Conservation (phyloP, 1,140 invertebrate species). For the Scaptomyza hsui region DNA sequence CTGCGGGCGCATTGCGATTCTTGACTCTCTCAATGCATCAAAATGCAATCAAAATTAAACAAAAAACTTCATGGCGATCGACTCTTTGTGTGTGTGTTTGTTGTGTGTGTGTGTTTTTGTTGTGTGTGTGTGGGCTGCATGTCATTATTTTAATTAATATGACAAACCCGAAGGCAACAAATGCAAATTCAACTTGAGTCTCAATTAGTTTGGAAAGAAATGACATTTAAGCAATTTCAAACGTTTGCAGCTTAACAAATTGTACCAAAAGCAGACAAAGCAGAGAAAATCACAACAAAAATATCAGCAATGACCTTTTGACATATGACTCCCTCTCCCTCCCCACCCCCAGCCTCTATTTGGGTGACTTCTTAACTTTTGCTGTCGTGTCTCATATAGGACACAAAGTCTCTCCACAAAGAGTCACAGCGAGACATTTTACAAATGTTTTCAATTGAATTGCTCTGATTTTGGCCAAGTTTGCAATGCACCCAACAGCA, state of each 20-base stretch:
- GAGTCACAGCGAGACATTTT: constrained; percentile 73
- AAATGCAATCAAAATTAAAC: constrained; percentile 83
- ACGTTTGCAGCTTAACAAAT: constrained; percentile 72
- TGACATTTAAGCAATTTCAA: constrained; percentile 82
- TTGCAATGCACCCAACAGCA: constrained; percentile 11
- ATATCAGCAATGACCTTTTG: constrained; percentile 79
- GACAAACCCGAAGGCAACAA: constrained; percentile 44
- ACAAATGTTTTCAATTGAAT: constrained; percentile 83
- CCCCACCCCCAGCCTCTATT: neutral
- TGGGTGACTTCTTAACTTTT: constrained; percentile 76
- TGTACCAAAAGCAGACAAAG: constrained; percentile 54
- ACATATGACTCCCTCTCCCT: constrained; percentile 62
- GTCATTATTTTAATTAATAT: constrained; percentile 78
- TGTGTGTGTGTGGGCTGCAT: constrained; percentile 36
- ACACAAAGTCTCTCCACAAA: constrained; percentile 43
- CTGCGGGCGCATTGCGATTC: constrained; percentile 35
- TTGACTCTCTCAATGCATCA: constrained; percentile 64
- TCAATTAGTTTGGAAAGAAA: constrained; percentile 62
- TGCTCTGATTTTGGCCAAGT: constrained; percentile 79
- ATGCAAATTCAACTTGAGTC: constrained; percentile 63
- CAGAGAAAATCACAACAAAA: constrained; percentile 66
- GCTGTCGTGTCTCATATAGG: constrained; percentile 54
- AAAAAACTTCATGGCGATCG: constrained; percentile 72
- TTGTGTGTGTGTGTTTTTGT: neutral
- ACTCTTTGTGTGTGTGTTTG: neutral